Evolutionary conservation across 2,888 invertebrate genomes (phyloP).

Genomic region (Tanypteryx hageni): DNA sequence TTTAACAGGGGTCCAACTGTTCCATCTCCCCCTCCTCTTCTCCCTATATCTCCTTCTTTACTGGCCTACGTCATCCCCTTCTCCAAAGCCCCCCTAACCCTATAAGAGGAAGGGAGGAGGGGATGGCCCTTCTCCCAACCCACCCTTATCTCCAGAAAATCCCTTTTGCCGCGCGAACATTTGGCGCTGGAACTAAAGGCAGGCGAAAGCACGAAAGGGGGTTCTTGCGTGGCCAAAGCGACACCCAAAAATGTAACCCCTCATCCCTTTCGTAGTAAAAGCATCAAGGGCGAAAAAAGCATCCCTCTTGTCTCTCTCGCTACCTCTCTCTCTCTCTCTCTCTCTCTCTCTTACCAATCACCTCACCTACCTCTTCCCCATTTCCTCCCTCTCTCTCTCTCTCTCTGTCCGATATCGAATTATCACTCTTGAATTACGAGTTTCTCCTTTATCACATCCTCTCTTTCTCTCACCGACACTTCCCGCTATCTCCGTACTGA

Average conservation of each 20-base stretch:
- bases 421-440: slow-evolving; percentile 17
- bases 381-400: neutral
- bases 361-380: no score
- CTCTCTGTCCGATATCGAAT: neutral
- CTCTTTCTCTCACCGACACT: no score
- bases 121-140: neutral
- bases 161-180: slow-evolving; percentile 20
- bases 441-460: neutral
- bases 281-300: neutral
- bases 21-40: no score
- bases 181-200: slow-evolving; percentile 28
- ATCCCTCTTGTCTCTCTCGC: neutral
- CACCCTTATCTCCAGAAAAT: slow-evolving; percentile 14
- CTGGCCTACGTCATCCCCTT: no score
- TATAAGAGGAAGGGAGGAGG: neutral
- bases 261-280: neutral
- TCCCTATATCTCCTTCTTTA: no score
- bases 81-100: neutral
- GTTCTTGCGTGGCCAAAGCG: neutral
- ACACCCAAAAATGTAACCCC: neutral
- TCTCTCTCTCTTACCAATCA: neutral
- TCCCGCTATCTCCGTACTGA: neutral
- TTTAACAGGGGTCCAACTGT: no score
- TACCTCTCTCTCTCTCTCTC: neutral
- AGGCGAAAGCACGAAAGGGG: neutral